Evolutionary conservation across 2,888 invertebrate genomes (phyloP), one percentile per base, ranked within the genome.

Genomic region (Allolobophora icterica): DNA sequence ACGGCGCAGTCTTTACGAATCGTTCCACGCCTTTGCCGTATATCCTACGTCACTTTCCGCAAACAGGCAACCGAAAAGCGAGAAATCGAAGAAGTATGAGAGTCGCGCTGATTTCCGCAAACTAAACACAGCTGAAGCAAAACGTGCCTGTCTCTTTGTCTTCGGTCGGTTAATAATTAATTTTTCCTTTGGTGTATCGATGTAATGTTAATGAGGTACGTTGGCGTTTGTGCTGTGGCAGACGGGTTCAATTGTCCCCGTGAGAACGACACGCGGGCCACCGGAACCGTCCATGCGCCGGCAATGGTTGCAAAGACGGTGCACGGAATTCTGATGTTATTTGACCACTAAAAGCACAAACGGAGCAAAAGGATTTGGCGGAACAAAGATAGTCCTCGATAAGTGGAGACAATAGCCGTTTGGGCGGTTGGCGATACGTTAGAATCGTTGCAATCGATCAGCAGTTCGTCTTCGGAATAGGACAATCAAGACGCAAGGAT

Each of bases 231-330:
- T 52, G 11, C 45, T 45, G 21, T 52, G 52, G 5, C 52, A 52
- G 71, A 71, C 71, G n/a, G 71, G n/a, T 71, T 71, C 71, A 71
- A 71, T 71, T 71, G 71, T 71, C 71, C 71, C n/a, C 71, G 71
- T 71, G 71, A 71, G 71, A 71, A n/a, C 71, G 30, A 11, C 8
- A n/a, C 71, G 71, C 30, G 8, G 1, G n/a, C n/a, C 71, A 71
- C 71, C 52, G n/a, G 24, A 30, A 11, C n/a, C 71, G 71, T 30
- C n/a, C 71, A 0, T 71, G 71, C n/a, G 17, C 30, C 71, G 71
- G n/a, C 71, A n/a, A 71, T 71, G 71, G 71, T n/a, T 13, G 71
- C n/a, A 8, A n/a, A 71, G 71, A 71, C n/a, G n/a, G 30, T 71
- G 24, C 71, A n/a, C 71, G 71, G 13, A 71, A 71, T 71, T 71